Percentiles rank a stretch among this genome's conserved stretches.
Evolutionary conservation across 1,140 invertebrate species (phyloP).

Genomic region (Drosophila nikananu): DNA sequence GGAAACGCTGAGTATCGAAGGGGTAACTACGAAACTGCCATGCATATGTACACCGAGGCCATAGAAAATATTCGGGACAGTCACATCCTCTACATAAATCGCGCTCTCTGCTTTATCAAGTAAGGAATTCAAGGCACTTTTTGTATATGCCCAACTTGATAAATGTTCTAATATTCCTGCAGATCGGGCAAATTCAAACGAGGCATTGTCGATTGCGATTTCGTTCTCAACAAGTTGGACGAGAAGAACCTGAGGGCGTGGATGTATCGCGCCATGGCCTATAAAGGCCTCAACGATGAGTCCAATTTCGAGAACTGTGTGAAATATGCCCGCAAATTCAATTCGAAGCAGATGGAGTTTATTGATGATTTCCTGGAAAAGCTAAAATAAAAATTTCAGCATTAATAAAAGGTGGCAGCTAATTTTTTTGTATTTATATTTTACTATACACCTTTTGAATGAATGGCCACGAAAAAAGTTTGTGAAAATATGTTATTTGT

Average conservation of each 20-base stretch:
- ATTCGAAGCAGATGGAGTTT: conserved; percentile 80
- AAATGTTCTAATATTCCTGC: not conserved
- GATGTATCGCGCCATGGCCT: conserved; percentile 82
- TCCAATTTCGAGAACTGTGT: conserved; percentile 77
- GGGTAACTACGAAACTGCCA: conserved; percentile 89
- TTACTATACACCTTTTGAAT: not conserved
- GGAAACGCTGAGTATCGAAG: conserved; percentile 89
- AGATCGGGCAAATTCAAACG: conserved; percentile 75
- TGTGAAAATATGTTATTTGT: not conserved
- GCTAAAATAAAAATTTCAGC: conserved; percentile 29
- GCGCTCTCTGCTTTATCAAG: conserved; percentile 87
- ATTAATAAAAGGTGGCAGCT: conserved; percentile 4
- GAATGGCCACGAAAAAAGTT: not conserved
- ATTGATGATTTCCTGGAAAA: conserved; percentile 76
- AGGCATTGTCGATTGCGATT: conserved; percentile 83
- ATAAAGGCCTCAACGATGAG: conserved; percentile 75
- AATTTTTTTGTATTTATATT: not conserved
- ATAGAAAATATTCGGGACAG: conserved; percentile 91
- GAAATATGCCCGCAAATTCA: conserved; percentile 84
- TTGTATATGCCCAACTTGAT: not conserved
- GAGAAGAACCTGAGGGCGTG: conserved; percentile 83
- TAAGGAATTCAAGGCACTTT: conserved; percentile 18
- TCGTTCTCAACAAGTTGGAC: conserved; percentile 82
- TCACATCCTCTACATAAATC: conserved; percentile 90
- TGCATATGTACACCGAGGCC: conserved; percentile 90